Evolutionary conservation across 2,888 invertebrate species (phyloP).

Genomic region (Apodemia duryi): DNA sequence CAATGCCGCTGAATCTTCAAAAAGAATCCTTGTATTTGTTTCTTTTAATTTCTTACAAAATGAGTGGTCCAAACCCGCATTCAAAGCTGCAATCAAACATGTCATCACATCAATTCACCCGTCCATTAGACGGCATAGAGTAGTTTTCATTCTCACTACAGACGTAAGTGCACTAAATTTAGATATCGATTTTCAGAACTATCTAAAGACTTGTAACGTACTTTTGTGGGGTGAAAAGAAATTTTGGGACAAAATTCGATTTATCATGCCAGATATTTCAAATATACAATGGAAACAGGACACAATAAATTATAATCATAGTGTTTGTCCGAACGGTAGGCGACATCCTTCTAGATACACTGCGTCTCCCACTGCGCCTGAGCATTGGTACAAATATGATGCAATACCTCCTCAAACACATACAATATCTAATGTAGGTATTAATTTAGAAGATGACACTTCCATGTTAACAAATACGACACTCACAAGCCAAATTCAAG

Average conservation of each 20-base stretch:
- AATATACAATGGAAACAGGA: conserved; percentile 82
- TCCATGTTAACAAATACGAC: conserved; percentile 81
- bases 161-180: conserved; percentile 86
- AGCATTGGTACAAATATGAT: conserved; percentile 85
- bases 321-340: conserved; percentile 76
- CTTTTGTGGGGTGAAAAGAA: conserved; percentile 89
- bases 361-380: conserved; percentile 85
- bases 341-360: conserved; percentile 83
- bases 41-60: conserved; percentile 89
- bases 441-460: conserved; percentile 80
- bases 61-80: conserved; percentile 91
- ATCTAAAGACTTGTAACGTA: conserved; percentile 85
- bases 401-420: conserved; percentile 79
- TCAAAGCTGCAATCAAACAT: conserved; percentile 88
- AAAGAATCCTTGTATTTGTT: conserved; percentile 87
- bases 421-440: conserved; percentile 70
- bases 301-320: conserved; percentile 74
- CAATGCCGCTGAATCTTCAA: conserved; percentile 81
- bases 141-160: conserved; percentile 74
- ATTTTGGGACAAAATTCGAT: conserved; percentile 93
- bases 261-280: conserved; percentile 88
- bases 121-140: conserved; percentile 81
- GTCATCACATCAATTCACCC: conserved; percentile 83
- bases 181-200: conserved; percentile 86
- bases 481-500: conserved; percentile 82